A percentile compares a stretch with the other conserved stretches of the same genome.
phyloP scores from a whole-genome alignment of 2,113 vertebrate species.

The Turdus rufiventris region DNA sequence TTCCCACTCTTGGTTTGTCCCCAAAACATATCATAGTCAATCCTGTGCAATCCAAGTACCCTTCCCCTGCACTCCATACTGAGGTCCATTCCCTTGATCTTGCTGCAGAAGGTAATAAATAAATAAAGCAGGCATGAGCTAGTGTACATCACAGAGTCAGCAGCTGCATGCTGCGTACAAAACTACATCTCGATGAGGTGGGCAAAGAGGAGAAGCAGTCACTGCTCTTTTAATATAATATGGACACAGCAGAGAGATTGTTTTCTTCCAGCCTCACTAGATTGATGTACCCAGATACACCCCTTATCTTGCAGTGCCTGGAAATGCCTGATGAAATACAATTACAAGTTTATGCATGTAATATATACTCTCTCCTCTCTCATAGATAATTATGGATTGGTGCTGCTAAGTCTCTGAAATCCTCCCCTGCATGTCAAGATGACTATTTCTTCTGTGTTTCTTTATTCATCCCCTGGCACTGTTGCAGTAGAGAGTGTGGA shows the following conservation, averaged over 20 bases:
- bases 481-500: not conserved
- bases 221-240: not conserved
- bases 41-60: not conserved
- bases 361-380: not conserved
- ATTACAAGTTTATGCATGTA: not conserved
- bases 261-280: not conserved
- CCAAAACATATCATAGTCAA: not conserved
- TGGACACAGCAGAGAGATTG: not conserved
- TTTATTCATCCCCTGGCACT: not conserved
- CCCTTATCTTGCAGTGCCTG: not conserved
- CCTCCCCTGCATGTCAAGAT: not conserved
- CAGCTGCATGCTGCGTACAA: not conserved
- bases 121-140: not conserved
- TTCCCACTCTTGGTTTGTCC: not conserved
- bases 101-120: not conserved
- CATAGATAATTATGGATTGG: not conserved
- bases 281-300: not conserved
- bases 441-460: not conserved
- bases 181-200: not conserved
- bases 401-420: not conserved
- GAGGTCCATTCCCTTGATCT: not conserved
- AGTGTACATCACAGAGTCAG: rapidly evolving
- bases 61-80: not conserved
- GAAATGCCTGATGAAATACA: not conserved
- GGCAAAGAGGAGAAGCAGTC: not conserved